Base-by-base conservation (phyloP, 2,888 invertebrate species). In the Isotomurus palustris region DNA sequence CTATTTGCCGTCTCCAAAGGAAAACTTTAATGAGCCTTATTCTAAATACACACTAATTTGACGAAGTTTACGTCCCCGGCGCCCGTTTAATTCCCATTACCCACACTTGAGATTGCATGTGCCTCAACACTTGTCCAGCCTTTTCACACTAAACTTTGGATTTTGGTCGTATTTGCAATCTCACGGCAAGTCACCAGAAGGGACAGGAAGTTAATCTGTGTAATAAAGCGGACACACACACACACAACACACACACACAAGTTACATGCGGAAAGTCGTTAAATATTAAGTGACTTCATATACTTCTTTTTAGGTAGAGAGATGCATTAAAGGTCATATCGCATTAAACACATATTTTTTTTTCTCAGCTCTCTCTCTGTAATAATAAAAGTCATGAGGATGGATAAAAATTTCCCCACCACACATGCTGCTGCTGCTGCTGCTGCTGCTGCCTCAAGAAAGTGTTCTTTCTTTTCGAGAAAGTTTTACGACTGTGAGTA, bases 1-100 rank as follows among this genome's bases (percentile, higher is more conserved):
- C 68, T 67, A 68, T 70, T 70, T 70, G 60, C 70, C 61, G 62
- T 68, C 64, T 54, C 59, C 61, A 24, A 17, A 54, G 49, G 59
- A 62, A 56, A 55, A 58, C 48, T 66, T 66, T 66, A 62, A 66
- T 63, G 66, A 62, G 66, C 60, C 59, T 51, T 53, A 53, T 56
- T 57, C 55, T 41, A 56, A 54, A 60, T 54, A 44, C 50, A n/a
- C n/a, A 52, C 53, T 61, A 61, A 53, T 58, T 64, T 49, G 50
- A 41, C 49, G 32, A 48, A 29, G 29, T 57, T 57, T 44, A 50
- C 41, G 48, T 44, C 43, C 17, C 17, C 27, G 32, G 45, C 22
- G 36, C n/a, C 40, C 24, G 32, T 50, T 50, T 50, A 50, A 8
- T 43, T 24, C 43, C 43, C 43, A 22, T 43, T 43, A 22, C 21